These are phyloP conservation scores for Drosophila azteca DNA, from an alignment of 1,140 invertebrate genomes.

Conservation along the genomic window DNA sequence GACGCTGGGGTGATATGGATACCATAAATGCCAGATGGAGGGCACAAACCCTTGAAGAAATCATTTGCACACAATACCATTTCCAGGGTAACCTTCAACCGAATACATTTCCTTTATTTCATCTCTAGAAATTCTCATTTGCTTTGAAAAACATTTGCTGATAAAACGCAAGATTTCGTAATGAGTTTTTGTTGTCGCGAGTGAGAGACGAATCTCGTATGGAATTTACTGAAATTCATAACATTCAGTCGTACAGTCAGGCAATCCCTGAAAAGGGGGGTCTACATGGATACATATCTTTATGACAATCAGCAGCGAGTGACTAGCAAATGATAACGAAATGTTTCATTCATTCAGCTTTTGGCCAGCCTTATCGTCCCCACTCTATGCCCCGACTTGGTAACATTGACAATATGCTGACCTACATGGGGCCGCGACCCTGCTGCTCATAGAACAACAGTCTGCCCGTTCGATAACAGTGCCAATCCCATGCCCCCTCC, in stretches of 20 bases:
- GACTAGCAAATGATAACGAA: constrained; percentile 23
- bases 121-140: constrained; percentile 19
- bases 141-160: constrained; percentile 26
- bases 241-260: not conserved
- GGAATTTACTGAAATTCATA: constrained; percentile 10
- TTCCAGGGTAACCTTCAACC: not conserved
- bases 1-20: too few relatives aligned
- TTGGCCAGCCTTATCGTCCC: constrained; percentile 38
- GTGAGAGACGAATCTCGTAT: constrained; percentile 7
- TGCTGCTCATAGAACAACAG: not conserved
- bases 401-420: constrained; percentile 38
- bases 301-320: constrained; percentile 15
- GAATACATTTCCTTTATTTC: not conserved
- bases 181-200: constrained; percentile 43
- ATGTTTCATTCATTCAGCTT: constrained; percentile 39
- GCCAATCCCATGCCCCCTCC: too few relatives aligned
- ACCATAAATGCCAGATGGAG: too few relatives aligned
- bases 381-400: constrained; percentile 23
- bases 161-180: constrained; percentile 59
- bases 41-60: too few relatives aligned
- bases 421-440: constrained; percentile 36
- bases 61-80: not conserved
- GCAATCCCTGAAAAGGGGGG: constrained; percentile 9
- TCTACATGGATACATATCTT: constrained; percentile 14
- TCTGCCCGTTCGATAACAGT: too few relatives aligned